A percentile compares a stretch with the other conserved stretches of the same genome.
These are phyloP conservation scores for Chouioia cunea DNA, from an alignment of 2,888 invertebrate species.

Conservation along the genomic window DNA sequence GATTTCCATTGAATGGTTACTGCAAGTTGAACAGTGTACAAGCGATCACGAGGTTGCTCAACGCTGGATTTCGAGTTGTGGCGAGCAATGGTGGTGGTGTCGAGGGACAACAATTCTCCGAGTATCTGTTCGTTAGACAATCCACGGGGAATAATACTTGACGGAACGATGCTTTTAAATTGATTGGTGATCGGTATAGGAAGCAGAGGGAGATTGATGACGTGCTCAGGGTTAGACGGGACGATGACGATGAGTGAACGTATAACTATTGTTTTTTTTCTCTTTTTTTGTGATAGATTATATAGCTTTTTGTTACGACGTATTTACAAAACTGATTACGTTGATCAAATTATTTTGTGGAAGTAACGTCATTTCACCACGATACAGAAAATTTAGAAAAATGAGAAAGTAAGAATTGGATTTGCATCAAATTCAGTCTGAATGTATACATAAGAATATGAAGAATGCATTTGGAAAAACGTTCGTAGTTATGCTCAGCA, in stretches of 20 bases:
- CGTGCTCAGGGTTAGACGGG: conserved; percentile 16
- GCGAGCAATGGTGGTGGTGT: conserved; percentile 90
- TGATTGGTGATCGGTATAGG: conserved; percentile 4
- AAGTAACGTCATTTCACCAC: no score
- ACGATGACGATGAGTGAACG: conserved; percentile 34
- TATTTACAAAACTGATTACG: no score
- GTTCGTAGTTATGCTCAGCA: no score
- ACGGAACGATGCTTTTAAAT: conserved; percentile 17
- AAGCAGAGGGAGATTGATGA: conserved; percentile 9
- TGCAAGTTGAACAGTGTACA: conserved; percentile 92
- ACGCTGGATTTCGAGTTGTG: conserved; percentile 82
- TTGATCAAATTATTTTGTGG: no score
- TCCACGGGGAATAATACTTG: conserved; percentile 56
- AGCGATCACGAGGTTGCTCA: conserved; percentile 84
- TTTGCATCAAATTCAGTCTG: no score
- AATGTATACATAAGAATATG: no score
- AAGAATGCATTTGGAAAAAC: no score
- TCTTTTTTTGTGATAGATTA: no score
- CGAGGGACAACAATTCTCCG: conserved; percentile 90
- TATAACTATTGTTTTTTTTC: no score
- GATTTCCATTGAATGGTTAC: conserved; percentile 89
- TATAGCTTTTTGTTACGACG: no score
- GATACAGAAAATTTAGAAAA: no score
- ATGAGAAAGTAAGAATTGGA: no score
- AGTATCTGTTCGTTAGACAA: conserved; percentile 83